Evolutionary conservation across 2,113 vertebrate species (phyloP), one percentile per base, ranked within the genome.

Genomic region (Dipodomys spectabilis): DNA sequence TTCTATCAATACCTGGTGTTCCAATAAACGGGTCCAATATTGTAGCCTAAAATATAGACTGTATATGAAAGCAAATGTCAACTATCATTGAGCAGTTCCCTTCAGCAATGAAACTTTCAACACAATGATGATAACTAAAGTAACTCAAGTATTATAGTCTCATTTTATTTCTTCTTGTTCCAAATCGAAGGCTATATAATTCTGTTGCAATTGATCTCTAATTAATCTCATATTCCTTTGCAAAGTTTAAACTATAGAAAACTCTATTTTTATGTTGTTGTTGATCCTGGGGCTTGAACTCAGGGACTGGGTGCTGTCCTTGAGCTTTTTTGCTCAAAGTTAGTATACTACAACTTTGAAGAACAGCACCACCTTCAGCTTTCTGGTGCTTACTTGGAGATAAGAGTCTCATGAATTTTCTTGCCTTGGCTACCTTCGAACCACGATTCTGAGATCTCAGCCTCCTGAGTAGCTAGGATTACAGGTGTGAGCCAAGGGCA

Each of bases 141-240:
- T 73, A 77, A 64, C 30, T 84, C 39, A 49, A 92, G 35, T 73
- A 64, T 23, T n/a, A 23, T 9, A 88, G 18, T 65, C 19, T 72
- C 72, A 2, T 77, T 89, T 71, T 75, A 87, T 94, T 81, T 65
- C 45, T 94, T 74, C 65, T 82, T 68, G 73, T 91, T 72, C 30
- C 23, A 83, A 84, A 89, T 60, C 39, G 79, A 88, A 91, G 57
- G 8, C 25, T 79, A 84, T 20, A 78, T 60, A 60, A 81, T 94
- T 95, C 68, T 39, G 39, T 67, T 88, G 75, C 28, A 87, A 88
- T 94, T 82, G 23, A 88, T 86, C 79, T 86, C 72, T 94, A 82
- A 93, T 91, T 93, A 65, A 86, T 81, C n/a, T 92, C 72, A 90
- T 86, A 78, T 89, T 92, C 35, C 39, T 86, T 86, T 91, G 85